phyloP scores from a whole-genome alignment of 2,113 vertebrate genomes.

The Caracal caracal region DNA sequence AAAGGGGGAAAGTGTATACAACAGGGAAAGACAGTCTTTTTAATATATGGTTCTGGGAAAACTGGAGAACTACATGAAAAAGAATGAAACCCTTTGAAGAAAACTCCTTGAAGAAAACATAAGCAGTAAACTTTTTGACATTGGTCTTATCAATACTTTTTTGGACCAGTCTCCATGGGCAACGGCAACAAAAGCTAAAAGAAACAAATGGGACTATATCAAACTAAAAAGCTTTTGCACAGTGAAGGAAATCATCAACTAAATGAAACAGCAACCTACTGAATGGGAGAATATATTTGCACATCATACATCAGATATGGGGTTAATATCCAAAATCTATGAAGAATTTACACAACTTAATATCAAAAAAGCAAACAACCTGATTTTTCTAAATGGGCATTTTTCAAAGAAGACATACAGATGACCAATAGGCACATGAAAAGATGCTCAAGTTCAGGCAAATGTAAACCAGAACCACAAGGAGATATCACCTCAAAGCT shows the following conservation, averaged over 20 bases:
- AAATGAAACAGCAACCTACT: not conserved
- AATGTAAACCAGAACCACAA: not conserved
- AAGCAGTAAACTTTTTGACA: not conserved
- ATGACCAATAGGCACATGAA: not conserved
- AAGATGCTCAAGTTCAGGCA: not conserved
- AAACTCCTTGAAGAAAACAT: not conserved
- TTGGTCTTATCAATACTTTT: not conserved
- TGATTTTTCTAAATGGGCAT: not conserved
- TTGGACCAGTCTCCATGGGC: not conserved
- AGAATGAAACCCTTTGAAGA: not conserved
- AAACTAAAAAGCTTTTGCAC: not conserved
- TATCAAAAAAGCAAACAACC: not conserved
- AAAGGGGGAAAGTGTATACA: not conserved
- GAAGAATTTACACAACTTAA: not conserved
- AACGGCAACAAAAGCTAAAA: not conserved
- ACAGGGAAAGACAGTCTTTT: not conserved
- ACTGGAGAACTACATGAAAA: not conserved
- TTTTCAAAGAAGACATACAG: not conserved
- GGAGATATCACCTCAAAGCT: not conserved
- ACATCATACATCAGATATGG: too few species aligned
- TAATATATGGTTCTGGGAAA: not conserved
- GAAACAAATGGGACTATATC: not conserved
- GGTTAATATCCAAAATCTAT: not conserved
- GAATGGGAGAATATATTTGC: not conserved
- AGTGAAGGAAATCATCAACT: not conserved